Evolutionary conservation across 2,888 invertebrate species (phyloP).

Genomic region (Hypercompe scribonia): DNA sequence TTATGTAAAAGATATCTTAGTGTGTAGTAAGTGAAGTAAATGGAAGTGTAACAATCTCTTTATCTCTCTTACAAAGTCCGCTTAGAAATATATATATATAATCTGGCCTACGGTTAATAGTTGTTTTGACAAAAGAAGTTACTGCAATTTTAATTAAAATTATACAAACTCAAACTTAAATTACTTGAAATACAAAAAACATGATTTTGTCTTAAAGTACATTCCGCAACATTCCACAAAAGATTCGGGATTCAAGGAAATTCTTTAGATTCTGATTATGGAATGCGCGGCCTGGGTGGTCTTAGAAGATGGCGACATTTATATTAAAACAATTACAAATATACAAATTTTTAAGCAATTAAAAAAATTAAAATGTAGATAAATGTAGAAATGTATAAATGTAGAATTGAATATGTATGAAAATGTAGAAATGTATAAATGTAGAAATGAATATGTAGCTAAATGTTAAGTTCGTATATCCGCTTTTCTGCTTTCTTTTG

Average conservation of each 20-base stretch:
- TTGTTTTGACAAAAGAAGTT: not conserved
- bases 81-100: not conserved
- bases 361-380: no score
- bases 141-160: not conserved
- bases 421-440: no score
- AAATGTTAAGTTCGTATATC: no score
- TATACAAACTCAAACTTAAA: not conserved
- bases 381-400: no score
- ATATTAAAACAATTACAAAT: not conserved
- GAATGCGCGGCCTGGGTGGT: conserved; percentile 23
- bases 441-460: no score
- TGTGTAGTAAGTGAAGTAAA: no score
- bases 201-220: not conserved
- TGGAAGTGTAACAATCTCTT: no score
- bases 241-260: conserved; percentile 24
- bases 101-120: not conserved
- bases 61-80: no score
- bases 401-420: no score
- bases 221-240: conserved; percentile 5
- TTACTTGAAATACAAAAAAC: not conserved
- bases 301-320: conserved; percentile 1
- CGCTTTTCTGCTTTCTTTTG: no score
- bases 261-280: conserved; percentile 7
- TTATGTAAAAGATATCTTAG: not conserved
- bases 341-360: not conserved